phyloP scores from a whole-genome alignment of 2,113 vertebrate species.

The Hydrolagus affinis region DNA sequence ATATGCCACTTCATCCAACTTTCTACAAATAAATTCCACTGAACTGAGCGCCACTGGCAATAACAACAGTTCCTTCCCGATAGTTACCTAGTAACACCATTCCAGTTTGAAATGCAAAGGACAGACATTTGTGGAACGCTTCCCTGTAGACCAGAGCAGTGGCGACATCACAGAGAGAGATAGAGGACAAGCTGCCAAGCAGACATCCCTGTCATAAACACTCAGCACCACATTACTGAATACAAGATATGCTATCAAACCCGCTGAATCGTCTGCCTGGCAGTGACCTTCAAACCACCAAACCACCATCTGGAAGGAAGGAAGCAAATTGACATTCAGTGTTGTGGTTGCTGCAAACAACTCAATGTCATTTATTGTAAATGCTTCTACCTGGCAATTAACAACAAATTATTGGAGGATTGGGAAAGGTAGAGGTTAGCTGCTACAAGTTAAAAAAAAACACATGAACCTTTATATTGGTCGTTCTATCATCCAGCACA shows the following conservation, averaged over 20 bases:
- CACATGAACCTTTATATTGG: too few relatives aligned
- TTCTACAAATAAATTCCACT: neutral
- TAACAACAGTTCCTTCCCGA: neutral
- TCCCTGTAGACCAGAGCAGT: neutral
- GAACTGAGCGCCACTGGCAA: neutral
- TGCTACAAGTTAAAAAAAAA: neutral
- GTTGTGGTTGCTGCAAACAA: neutral
- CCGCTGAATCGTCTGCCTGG: neutral
- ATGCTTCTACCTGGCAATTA: neutral
- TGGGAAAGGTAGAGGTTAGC: neutral
- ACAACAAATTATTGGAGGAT: neutral
- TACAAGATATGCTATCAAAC: neutral
- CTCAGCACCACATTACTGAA: too few relatives aligned
- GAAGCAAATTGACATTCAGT: neutral
- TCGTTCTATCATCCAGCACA: too few relatives aligned
- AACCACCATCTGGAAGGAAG: neutral
- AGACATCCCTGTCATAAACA: neutral
- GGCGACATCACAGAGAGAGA: neutral
- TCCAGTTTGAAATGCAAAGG: neutral
- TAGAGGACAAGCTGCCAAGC: neutral
- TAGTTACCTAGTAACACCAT: conserved; percentile 2
- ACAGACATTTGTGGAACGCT: conserved; percentile 7
- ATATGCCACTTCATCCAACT: neutral
- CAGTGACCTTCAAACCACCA: conserved; percentile 19
- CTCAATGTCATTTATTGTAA: neutral